Base-by-base conservation (phyloP, 2,113 vertebrate genomes). In the Meleagris gallopavo region DNA sequence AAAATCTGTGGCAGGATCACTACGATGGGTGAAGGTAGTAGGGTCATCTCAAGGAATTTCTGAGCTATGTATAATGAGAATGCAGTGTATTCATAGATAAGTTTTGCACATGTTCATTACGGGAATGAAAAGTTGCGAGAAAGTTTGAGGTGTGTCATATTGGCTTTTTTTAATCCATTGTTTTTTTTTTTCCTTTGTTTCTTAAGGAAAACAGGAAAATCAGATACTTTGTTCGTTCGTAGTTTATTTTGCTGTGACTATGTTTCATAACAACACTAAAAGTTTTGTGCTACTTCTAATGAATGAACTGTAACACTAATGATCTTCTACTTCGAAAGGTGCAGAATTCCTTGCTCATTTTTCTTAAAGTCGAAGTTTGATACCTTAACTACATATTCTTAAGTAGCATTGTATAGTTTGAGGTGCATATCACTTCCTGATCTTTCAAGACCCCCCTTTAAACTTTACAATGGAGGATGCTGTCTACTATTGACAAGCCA, bases 141-240 rank as follows among this genome's bases (percentile, higher is more conserved):
- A 91, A 84, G 30, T 94, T 92, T 83, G 76, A 78, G 92, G 55
- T 21, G 83, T 41, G 3, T 19, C 76, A 24, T 11, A 12, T 48
- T 48, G 46, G 11, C 11, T 75, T 89, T 36, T n/a, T n/a, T n/a
- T 20, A 12, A 54, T 54, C 29, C 14, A 54, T 16, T 29, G 13
- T 29, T 54, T 27, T 16, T 54, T 29, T 29, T 29, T 29, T 13
- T 25, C 12, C 11, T 40, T 40, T 61, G 76, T 77, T 89, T 95
- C 75, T 80, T 76, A 38, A 52, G 65, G 86, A 88, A 86, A 83
- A 88, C 60, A 50, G 75, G 75, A 86, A 69, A 52, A 34, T 96
- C 22, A 50, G 22, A 50, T 22, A 24, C 48, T 50, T 50, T 83
- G 34, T 29, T 93, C 60, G 60, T 86, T 95, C 27, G 45, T 73